A percentile compares a stretch with the other conserved stretches of the same genome.
These are phyloP conservation scores for Corythoichthys intestinalis DNA, from an alignment of 2,113 vertebrate species.

Conservation along the genomic window DNA sequence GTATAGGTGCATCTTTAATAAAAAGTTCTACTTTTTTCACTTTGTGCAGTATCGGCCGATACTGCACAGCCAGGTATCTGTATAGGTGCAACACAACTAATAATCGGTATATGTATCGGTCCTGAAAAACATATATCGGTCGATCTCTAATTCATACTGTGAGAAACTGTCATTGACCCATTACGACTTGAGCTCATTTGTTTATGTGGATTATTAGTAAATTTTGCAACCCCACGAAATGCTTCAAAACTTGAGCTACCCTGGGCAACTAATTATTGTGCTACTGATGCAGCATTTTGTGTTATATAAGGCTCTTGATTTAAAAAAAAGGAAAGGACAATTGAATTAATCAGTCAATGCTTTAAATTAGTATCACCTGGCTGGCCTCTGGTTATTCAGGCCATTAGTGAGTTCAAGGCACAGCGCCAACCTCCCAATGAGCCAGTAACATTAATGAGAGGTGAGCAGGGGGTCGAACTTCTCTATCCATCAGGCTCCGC, in stretches of 20 bases:
- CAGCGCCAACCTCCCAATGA: conserved; percentile 45
- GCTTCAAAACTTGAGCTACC: background rate
- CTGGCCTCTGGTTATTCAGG: conserved; percentile 17
- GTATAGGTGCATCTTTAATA: too few relatives aligned
- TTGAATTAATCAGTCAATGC: conserved; percentile 35
- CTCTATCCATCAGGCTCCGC: conserved; percentile 48
- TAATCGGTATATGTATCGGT: too few relatives aligned
- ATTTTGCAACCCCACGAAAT: background rate
- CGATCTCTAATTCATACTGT: too few relatives aligned
- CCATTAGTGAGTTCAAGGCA: conserved; percentile 32
- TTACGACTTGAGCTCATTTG: conserved; percentile 22
- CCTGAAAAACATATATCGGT: too few relatives aligned
- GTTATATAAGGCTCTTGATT: conserved; percentile 1
- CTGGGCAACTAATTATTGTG: background rate
- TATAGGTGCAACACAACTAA: too few relatives aligned
- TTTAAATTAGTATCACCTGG: conserved; percentile 44
- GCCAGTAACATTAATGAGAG: conserved; percentile 59
- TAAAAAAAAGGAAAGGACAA: conserved; percentile 16
- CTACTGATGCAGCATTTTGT: background rate
- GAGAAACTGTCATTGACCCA: too few relatives aligned
- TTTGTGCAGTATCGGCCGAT: too few relatives aligned
- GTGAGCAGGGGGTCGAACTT: conserved; percentile 42
- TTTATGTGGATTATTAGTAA: conserved; percentile 16
- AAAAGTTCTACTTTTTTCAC: too few relatives aligned
- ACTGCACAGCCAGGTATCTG: too few relatives aligned